phyloP scores from a whole-genome alignment of 2,113 vertebrate genomes.

The Falcunculus frontatus region DNA sequence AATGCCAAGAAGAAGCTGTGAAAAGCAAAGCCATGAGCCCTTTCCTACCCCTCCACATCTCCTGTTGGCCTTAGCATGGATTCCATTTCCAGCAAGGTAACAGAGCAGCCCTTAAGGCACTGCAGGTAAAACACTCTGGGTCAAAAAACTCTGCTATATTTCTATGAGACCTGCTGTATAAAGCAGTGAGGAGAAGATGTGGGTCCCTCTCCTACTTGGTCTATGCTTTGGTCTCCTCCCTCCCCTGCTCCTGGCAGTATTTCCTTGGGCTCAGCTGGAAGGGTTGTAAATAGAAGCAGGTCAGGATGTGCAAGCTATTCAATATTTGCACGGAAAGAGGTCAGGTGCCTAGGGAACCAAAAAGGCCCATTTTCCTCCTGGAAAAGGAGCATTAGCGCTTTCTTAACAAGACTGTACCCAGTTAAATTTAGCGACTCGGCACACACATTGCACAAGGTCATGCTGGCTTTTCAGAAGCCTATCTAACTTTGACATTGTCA shows the following conservation, averaged over 20 bases:
- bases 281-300: slow-evolving; percentile 36
- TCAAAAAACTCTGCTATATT: background rate
- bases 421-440: slow-evolving; percentile 33
- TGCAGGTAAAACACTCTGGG: background rate
- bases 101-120: background rate
- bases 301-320: background rate
- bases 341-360: slow-evolving; percentile 47
- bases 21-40: background rate
- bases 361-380: slow-evolving; percentile 39
- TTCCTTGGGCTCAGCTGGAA: slow-evolving; percentile 37
- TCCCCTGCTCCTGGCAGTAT: background rate
- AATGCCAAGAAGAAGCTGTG: rapidly evolving
- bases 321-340: slow-evolving; percentile 44
- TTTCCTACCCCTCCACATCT: background rate
- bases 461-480: background rate
- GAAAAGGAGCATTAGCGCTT: slow-evolving; percentile 60
- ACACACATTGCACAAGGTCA: slow-evolving; percentile 39
- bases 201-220: background rate
- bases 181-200: background rate
- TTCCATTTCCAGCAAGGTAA: background rate
- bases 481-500: background rate
- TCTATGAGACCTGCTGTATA: background rate
- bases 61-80: background rate
- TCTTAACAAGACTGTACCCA: slow-evolving; percentile 22
- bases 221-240: background rate